These are phyloP conservation scores for Drosophila demipolita DNA, from an alignment of 2,888 invertebrate species.

Conservation along the genomic window DNA sequence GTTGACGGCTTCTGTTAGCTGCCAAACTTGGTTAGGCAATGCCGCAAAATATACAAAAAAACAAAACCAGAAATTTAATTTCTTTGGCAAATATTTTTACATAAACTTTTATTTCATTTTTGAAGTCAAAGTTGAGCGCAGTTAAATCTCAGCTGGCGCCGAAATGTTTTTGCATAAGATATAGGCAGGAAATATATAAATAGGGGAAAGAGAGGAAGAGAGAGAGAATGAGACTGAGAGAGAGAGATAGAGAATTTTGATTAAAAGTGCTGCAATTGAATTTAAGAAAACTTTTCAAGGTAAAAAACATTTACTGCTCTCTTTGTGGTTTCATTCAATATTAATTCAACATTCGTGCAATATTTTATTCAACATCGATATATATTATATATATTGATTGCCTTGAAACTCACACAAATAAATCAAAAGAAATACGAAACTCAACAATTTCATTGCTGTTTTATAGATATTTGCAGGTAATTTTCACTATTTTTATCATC, in stretches of 20 bases:
- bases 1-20: conserved; percentile 27
- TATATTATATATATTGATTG: neutral
- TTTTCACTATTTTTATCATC: neutral
- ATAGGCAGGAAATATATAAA: neutral
- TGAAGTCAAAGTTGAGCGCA: conserved; percentile 36
- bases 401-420: neutral
- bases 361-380: neutral
- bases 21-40: conserved; percentile 31
- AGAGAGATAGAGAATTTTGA: too few species aligned
- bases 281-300: neutral
- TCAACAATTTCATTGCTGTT: neutral
- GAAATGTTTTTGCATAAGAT: conserved; percentile 1
- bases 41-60: neutral
- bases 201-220: neutral
- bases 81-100: conserved; percentile 46
- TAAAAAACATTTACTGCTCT: neutral
- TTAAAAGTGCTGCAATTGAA: neutral
- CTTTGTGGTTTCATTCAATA: neutral
- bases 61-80: conserved; percentile 43
- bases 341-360: neutral
- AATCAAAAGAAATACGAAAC: neutral
- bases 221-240: neutral
- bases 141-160: conserved; percentile 21
- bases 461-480: neutral
- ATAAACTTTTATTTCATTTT: conserved; percentile 50